Percentiles rank a stretch among this genome's conserved stretches.
Conservation (phyloP, 1,140 invertebrate genomes). For the Leptonema lineaticorne region DNA sequence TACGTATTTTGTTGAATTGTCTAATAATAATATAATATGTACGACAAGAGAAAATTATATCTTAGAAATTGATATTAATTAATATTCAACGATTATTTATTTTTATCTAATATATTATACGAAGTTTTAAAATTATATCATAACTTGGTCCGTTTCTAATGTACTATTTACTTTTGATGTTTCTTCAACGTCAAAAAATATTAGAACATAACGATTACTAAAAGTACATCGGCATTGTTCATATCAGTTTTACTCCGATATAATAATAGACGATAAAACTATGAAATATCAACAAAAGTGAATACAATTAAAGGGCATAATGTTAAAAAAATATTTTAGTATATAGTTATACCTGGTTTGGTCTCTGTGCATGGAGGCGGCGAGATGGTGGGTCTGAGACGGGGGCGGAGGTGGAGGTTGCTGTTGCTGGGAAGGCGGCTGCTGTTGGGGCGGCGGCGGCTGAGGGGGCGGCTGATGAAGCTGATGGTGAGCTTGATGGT, state of each 20-base stretch:
- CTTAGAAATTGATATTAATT: too few relatives aligned
- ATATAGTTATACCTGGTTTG: background rate
- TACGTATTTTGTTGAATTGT: too few relatives aligned
- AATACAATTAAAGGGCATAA: background rate
- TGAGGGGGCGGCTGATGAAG: background rate
- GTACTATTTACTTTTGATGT: too few relatives aligned
- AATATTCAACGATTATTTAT: too few relatives aligned
- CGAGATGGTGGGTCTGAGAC: too few relatives aligned
- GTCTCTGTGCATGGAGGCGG: background rate
- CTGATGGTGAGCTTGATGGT: slow-evolving; percentile 22
- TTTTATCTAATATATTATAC: too few relatives aligned
- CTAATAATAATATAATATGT: too few relatives aligned
- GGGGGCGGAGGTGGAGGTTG: background rate
- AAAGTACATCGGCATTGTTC: background rate
- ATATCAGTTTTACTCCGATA: background rate
- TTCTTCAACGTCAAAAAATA: background rate
- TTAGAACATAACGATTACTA: background rate
- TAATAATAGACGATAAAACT: background rate
- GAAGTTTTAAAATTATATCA: too few relatives aligned
- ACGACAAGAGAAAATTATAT: too few relatives aligned
- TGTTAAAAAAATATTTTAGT: background rate
- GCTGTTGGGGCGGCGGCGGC: background rate
- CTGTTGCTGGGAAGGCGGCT: background rate
- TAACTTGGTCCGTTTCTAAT: too few relatives aligned
- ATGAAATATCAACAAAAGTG: background rate